These are phyloP conservation scores for Prochilodus magdalenae DNA, from an alignment of 2,113 vertebrate genomes.

Conservation along the genomic window DNA sequence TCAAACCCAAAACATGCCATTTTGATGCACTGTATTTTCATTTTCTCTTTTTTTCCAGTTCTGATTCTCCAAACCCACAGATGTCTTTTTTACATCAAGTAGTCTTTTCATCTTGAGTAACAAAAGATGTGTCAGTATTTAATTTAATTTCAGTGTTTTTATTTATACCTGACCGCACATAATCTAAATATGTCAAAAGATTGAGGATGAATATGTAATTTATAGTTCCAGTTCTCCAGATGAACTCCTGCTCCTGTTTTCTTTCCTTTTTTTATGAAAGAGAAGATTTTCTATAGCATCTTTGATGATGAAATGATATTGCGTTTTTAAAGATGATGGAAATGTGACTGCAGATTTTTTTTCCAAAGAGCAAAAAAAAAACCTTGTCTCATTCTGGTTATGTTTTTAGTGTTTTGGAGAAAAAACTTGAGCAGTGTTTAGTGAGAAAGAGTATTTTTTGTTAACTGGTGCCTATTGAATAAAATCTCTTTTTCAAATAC, in stretches of 20 bases:
- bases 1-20: slow-evolving; percentile 63
- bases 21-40: slow-evolving; percentile 78
- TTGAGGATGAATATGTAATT: slow-evolving; percentile 75
- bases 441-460: slow-evolving; percentile 32
- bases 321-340: slow-evolving; percentile 37
- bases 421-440: slow-evolving; percentile 27
- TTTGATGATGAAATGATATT: slow-evolving; percentile 40
- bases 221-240: slow-evolving; percentile 65
- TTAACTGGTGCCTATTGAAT: slow-evolving; percentile 51
- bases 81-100: slow-evolving; percentile 48
- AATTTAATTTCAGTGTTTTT: slow-evolving; percentile 78
- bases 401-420: slow-evolving; percentile 16
- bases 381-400: not conserved
- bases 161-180: slow-evolving; percentile 82
- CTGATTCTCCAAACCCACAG: slow-evolving; percentile 48
- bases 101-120: slow-evolving; percentile 47
- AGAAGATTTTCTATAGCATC: slow-evolving; percentile 60
- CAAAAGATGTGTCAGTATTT: slow-evolving; percentile 70
- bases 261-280: slow-evolving; percentile 49
- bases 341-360: slow-evolving; percentile 47
- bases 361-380: slow-evolving; percentile 36
- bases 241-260: slow-evolving; percentile 53
- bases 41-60: slow-evolving; percentile 45
- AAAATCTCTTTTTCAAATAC: slow-evolving; percentile 47
- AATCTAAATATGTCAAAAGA: slow-evolving; percentile 67